Percentiles rank a stretch among this genome's conserved stretches.
Conservation (phyloP, 1,140 invertebrate species). For the Anoplolepis gracilipes region DNA sequence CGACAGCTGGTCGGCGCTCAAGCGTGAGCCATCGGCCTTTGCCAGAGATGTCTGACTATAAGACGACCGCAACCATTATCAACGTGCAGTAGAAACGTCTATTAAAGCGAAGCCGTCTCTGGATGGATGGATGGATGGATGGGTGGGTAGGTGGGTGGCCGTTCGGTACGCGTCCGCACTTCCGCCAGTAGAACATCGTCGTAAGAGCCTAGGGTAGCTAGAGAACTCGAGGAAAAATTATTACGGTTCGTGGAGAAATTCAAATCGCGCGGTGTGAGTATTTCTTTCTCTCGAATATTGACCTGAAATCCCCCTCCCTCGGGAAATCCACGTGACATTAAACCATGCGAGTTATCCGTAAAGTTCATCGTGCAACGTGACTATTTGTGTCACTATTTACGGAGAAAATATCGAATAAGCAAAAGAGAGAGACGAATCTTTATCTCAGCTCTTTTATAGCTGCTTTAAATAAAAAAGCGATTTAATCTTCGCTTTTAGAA, state of each 20-base stretch:
- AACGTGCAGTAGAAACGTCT: constrained; percentile 11
- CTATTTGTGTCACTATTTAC: neutral
- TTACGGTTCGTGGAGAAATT: neutral
- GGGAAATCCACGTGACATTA: neutral
- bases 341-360: neutral
- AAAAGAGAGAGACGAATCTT: neutral
- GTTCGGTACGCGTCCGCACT: constrained; percentile 28
- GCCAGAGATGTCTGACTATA: constrained; percentile 30
- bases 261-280: neutral
- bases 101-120: constrained; percentile 11
- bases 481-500: neutral
- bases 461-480: neutral
- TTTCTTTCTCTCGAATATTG: constrained; percentile 28
- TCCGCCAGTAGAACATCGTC: constrained; percentile 7
- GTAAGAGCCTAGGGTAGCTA: neutral
- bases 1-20: neutral
- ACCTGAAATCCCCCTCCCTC: neutral
- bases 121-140: neutral
- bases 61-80: constrained; percentile 17
- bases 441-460: neutral
- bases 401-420: neutral
- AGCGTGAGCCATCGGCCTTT: neutral
- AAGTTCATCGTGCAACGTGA: neutral
- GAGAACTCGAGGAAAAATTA: neutral
- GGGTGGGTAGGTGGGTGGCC: neutral